Evolutionary conservation across 2,888 invertebrate genomes (phyloP).

Genomic region (Eledona agricola): DNA sequence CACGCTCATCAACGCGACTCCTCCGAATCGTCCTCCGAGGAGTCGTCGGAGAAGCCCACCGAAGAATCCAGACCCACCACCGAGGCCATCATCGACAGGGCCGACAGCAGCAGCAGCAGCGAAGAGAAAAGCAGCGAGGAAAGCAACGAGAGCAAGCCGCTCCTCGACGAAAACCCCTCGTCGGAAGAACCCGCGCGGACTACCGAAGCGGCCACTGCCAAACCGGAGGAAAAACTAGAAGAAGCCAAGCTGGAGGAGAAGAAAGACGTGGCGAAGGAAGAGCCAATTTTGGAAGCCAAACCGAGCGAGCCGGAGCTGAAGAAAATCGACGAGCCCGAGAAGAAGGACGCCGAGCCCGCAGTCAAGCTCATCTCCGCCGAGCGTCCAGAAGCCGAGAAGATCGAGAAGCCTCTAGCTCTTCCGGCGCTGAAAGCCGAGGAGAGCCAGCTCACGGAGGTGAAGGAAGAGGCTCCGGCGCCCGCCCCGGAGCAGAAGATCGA

Average conservation of each 20-base stretch:
- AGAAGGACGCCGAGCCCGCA: slow-evolving; percentile 41
- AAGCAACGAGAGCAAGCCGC: slow-evolving; percentile 35
- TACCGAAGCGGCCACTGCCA: slow-evolving; percentile 14
- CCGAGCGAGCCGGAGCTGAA: slow-evolving; percentile 13
- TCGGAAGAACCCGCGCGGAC: slow-evolving; percentile 26
- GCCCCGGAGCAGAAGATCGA: slow-evolving; percentile 54
- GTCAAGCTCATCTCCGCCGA: slow-evolving; percentile 34
- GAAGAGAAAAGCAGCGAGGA: slow-evolving; percentile 58
- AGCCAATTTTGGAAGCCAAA: too few species aligned
- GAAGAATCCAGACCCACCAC: slow-evolving; percentile 26
- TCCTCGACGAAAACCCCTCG: slow-evolving; percentile 42
- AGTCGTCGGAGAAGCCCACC: slow-evolving; percentile 47
- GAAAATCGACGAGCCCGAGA: too few species aligned
- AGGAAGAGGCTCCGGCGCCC: too few species aligned
- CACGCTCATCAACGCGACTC: slow-evolving; percentile 44
- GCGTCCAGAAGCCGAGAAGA: slow-evolving; percentile 40
- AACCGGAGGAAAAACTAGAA: slow-evolving; percentile 33
- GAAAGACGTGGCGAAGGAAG: slow-evolving; percentile 11
- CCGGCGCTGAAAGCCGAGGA: slow-evolving; percentile 53
- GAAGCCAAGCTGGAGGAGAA: slow-evolving; percentile 28
- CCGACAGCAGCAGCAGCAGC: slow-evolving; percentile 55
- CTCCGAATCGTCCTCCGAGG: slow-evolving; percentile 51
- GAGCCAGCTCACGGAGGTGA: slow-evolving; percentile 41
- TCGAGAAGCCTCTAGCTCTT: slow-evolving; percentile 60
- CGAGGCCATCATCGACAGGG: slow-evolving; percentile 17